Evolutionary conservation across 2,888 invertebrate species (phyloP), one percentile per base, ranked within the genome.

Genomic region (Eupithecia inturbata): DNA sequence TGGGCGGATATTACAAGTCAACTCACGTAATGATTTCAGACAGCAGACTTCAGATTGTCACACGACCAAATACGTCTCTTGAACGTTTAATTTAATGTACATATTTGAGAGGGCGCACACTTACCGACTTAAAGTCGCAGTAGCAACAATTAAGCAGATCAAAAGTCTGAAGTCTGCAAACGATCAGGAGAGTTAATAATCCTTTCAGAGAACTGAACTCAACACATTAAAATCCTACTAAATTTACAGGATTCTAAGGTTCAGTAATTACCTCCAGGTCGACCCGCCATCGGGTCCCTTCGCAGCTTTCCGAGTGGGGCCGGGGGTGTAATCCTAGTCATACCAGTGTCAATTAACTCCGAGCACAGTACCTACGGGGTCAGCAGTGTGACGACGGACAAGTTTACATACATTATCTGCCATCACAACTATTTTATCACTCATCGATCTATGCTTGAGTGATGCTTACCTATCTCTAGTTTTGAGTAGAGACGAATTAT

Each of bases 371-470:
- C 19, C n/a, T n/a, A n/a, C n/a, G 14, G 19, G 7, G 4, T 12
- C 33, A 12, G 36, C 57, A 26, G 57, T 26, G 26, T 5, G 26
- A 26, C 57, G 22, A 26, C 57, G 26, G 57, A 57, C 31, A 22
- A 36, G 36, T 12, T 64, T 36, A 64, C 63, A 64, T 64, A 1
- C 16, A 36, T 64, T 12, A 64, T 64, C 36, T n/a, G 19, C n/a
- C n/a, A n/a, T 33, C 22, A 64, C 36, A 36, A n/a, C 12, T 64
- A 36, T 64, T 64, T 64, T 64, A 64, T 36, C 63, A 64, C 63
- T 31, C 14, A 31, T 31, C 5, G 31, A n/a, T n/a, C n/a, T n/a
- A n/a, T n/a, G n/a, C n/a, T n/a, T n/a, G n/a, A n/a, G n/a, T n/a
- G n/a, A n/a, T n/a, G n/a, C n/a, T n/a, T n/a, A n/a, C n/a, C n/a